Percentiles rank a stretch among this genome's conserved stretches.
Evolutionary conservation across 2,113 vertebrate genomes (phyloP).

Genomic region (Lethenteron reissneri): DNA sequence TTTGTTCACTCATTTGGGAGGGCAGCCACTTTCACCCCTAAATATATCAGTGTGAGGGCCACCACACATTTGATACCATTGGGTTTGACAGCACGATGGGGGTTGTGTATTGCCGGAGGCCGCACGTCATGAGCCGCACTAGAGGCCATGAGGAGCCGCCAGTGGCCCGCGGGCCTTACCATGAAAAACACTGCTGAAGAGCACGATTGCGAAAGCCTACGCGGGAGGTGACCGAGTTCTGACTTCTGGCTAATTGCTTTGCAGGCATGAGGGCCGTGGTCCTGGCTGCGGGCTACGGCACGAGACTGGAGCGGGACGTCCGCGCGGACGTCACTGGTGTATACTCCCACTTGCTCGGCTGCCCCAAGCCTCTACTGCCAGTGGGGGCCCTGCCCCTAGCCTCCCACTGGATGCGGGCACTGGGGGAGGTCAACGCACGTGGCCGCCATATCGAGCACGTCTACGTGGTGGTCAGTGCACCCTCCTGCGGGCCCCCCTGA

Average conservation of each 20-base stretch:
- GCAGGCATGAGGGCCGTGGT: slow-evolving; percentile 33
- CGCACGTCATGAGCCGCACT: too few species aligned
- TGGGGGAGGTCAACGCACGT: slow-evolving; percentile 13
- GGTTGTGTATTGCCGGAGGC: too few species aligned
- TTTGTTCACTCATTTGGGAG: too few species aligned
- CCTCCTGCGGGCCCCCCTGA: not conserved
- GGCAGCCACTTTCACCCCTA: too few species aligned
- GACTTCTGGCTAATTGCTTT: not conserved
- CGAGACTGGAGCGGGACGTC: slow-evolving; percentile 31
- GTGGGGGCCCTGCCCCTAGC: slow-evolving; percentile 22
- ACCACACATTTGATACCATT: too few species aligned
- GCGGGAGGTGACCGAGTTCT: slow-evolving; percentile 14
- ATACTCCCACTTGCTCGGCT: slow-evolving; percentile 20
- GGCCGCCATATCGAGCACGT: slow-evolving; percentile 17
- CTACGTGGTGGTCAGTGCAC: slow-evolving; percentile 27
- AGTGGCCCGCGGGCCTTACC: too few species aligned
- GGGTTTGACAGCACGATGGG: too few species aligned
- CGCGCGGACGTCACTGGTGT: slow-evolving; percentile 18
- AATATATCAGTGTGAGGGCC: too few species aligned
- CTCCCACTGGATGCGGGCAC: slow-evolving; percentile 28
- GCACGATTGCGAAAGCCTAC: too few species aligned
- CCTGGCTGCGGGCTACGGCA: slow-evolving; percentile 42
- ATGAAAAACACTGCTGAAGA: too few species aligned
- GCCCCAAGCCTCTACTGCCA: slow-evolving; percentile 32
- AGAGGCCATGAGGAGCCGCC: too few species aligned